phyloP scores from a whole-genome alignment of 92 coral and sea anemone genomes.

The Palythoa grandis region DNA sequence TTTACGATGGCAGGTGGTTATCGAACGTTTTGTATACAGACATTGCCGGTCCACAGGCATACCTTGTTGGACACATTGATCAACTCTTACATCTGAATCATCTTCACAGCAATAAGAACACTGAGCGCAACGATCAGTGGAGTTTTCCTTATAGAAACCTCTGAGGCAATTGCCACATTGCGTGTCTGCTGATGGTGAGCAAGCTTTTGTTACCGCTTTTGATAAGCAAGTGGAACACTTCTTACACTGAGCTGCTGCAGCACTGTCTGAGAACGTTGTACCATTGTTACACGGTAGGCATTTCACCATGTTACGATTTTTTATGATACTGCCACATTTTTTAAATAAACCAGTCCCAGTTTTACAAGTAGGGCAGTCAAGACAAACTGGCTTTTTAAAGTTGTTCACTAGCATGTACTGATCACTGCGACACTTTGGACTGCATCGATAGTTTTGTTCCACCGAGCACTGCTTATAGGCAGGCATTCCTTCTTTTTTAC shows the following conservation, averaged over 20 bases:
- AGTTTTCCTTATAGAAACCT: slow-evolving; percentile 9
- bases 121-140: slow-evolving; percentile 9
- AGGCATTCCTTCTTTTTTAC: slow-evolving; percentile 12
- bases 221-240: slow-evolving; percentile 10
- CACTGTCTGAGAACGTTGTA: slow-evolving; percentile 6
- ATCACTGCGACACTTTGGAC: neutral
- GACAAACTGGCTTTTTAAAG: neutral
- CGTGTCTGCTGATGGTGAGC: neutral
- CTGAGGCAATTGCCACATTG: slow-evolving; percentile 3
- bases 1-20: neutral
- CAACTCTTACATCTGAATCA: neutral
- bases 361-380: slow-evolving; percentile 23
- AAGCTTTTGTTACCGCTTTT: neutral
- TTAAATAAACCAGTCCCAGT: slow-evolving; percentile 15
- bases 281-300: slow-evolving; percentile 20
- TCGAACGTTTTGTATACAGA: neutral
- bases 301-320: neutral
- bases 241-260: slow-evolving; percentile 2
- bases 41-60: slow-evolving; percentile 20
- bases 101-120: slow-evolving; percentile 22
- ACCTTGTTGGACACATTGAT: slow-evolving; percentile 3
- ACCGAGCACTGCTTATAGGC: slow-evolving; percentile 2
- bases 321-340: slow-evolving; percentile 1
- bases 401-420: slow-evolving; percentile 1
- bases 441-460: neutral